Base-by-base conservation (phyloP, 2,113 vertebrate genomes). In the Regulus satrapa region DNA sequence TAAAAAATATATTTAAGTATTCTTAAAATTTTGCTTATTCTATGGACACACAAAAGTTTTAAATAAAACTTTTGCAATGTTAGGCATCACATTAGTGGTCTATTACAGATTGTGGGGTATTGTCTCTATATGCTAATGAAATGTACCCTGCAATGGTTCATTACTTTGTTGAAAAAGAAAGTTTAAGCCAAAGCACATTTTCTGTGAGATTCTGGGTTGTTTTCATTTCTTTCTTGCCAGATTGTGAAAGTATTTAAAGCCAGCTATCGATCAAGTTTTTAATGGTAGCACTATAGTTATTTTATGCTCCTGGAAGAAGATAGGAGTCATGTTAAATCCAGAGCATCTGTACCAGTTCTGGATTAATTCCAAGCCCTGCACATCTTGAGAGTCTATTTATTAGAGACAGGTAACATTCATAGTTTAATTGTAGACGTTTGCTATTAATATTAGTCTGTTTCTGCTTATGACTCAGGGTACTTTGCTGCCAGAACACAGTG, bases 381-480 rank as follows among this genome's bases (percentile, higher is more conserved):
- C 51, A 68, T 89, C 61, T 94, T 92, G 89, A 82, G 59, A 88
- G 31, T 69, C 46, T 79, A 85, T 95, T 75, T 79, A 26, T 85
- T 83, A 92, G 85, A 79, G 59, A 83, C 48, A n/a, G 64, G 31
- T 41, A 80, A 59, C 0, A 5, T 43, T 76, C 48, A 51, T 12
- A 54, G 59, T 24, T 96, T 67, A 77, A 85, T 67, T 18, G 6
- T 31, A 90, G 63, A 84, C 75, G 86, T 95, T 95, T 94, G 64
- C 25, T 88, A 71, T 81, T 83, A 90, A 80, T 92, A 89, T 74
- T 66, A 69, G 74, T 88, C 67, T 93, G 51, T 92, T 95, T 94
- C 63, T 94, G 55, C 55, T 80, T 73, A 80, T 88, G 92, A 86
- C 51, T 94, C 88, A 95, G 90, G 89, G 45, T 25, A 13, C 17